These are phyloP conservation scores for Castor canadensis DNA, from an alignment of 2,113 vertebrate genomes.

Conservation along the genomic window DNA sequence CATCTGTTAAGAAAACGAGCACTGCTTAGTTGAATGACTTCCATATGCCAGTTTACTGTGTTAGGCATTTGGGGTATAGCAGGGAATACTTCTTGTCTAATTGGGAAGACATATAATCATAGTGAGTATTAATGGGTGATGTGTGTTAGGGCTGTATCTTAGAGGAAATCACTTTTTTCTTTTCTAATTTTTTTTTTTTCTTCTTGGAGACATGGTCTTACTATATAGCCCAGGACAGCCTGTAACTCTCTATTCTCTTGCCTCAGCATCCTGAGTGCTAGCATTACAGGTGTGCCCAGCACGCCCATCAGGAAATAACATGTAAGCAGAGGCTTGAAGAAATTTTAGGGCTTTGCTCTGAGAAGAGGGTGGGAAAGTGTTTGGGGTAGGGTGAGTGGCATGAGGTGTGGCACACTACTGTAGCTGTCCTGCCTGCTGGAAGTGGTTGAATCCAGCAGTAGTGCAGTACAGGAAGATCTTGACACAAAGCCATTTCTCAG, in stretches of 20 bases:
- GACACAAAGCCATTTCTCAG: background rate
- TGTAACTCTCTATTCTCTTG: background rate
- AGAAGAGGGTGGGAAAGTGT: background rate
- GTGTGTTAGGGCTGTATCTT: constrained; percentile 8
- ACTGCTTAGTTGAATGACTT: background rate
- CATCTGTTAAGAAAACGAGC: background rate
- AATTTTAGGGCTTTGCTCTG: background rate
- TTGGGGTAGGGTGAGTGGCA: background rate
- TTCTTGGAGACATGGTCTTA: background rate
- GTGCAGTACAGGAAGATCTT: background rate
- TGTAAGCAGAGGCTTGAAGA: background rate
- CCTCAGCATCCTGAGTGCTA: background rate
- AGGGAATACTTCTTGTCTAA: background rate
- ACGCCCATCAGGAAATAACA: background rate
- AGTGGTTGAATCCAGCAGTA: background rate
- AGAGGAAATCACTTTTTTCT: background rate
- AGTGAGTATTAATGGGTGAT: background rate
- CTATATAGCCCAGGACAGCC: too few relatives aligned
- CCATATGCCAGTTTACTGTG: background rate
- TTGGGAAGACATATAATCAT: background rate
- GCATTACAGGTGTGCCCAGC: background rate
- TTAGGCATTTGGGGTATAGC: background rate
- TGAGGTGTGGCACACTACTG: background rate
- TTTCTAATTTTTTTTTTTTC: too few relatives aligned
- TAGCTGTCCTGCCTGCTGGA: background rate